phyloP scores from a whole-genome alignment of 2,797 vertebrate genomes.

The Pangasius sanitwongsei region DNA sequence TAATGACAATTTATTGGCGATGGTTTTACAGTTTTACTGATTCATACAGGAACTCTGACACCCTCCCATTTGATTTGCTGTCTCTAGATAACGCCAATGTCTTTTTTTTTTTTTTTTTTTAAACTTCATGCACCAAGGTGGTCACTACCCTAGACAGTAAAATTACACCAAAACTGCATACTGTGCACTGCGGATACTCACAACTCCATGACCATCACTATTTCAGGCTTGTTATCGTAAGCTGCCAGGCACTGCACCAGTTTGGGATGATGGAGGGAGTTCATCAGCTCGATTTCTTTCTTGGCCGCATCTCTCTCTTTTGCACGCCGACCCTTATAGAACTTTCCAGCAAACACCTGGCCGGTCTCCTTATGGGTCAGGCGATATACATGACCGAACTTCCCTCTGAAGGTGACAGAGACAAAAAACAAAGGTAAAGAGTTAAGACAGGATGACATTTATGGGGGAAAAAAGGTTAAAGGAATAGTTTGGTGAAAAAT shows the following conservation, averaged over 20 bases:
- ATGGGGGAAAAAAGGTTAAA: too few species aligned
- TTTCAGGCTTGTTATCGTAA: slow-evolving; percentile 77
- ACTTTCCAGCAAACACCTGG: slow-evolving; percentile 82
- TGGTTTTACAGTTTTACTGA: neutral
- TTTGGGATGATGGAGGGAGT: slow-evolving; percentile 84
- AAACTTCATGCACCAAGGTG: neutral
- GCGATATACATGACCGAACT: slow-evolving; percentile 83
- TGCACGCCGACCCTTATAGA: slow-evolving; percentile 76
- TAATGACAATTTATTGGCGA: neutral
- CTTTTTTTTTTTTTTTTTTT: too few species aligned
- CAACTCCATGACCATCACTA: slow-evolving; percentile 92
- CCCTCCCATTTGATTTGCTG: too few species aligned
- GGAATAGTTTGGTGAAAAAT: neutral
- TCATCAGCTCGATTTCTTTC: slow-evolving; percentile 87
- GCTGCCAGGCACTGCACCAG: slow-evolving; percentile 84
- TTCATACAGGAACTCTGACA: neutral
- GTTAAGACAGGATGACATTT: neutral
- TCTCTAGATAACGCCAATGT: too few species aligned
- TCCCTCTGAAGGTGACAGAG: slow-evolving; percentile 73
- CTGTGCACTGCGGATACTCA: slow-evolving; percentile 61
- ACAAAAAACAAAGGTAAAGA: neutral
- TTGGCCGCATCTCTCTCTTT: slow-evolving; percentile 79
- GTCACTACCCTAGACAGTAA: neutral
- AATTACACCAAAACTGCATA: neutral
- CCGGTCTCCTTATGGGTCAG: slow-evolving; percentile 80